These are phyloP conservation scores for Hipparchia sbordonii DNA, from an alignment of 2,888 invertebrate species.

Conservation along the genomic window DNA sequence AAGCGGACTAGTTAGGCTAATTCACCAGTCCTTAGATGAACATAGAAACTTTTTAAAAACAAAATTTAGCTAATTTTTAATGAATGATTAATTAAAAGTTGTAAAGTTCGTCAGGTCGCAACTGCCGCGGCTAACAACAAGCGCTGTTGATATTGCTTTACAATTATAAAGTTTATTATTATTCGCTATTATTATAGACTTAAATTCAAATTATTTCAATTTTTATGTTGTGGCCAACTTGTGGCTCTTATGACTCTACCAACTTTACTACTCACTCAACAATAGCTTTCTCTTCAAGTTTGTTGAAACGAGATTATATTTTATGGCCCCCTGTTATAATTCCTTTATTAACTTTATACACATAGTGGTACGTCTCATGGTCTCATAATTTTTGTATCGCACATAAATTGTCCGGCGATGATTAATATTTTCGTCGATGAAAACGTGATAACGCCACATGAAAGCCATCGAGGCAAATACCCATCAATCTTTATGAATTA, in stretches of 20 bases:
- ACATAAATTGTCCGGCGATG: conserved; percentile 7
- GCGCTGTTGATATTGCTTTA: too few species aligned
- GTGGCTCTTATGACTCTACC: too few species aligned
- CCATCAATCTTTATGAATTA: conserved; percentile 18
- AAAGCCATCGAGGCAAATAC: not conserved
- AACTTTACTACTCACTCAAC: too few species aligned
- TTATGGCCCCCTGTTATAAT: not conserved
- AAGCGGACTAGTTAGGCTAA: not conserved
- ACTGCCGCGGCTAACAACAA: too few species aligned
- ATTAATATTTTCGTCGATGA: conserved; percentile 15
- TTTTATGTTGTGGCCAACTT: too few species aligned
- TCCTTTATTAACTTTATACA: not conserved
- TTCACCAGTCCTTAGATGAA: not conserved
- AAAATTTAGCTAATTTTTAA: not conserved
- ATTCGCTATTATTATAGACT: too few species aligned
- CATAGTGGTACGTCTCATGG: not conserved
- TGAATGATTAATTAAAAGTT: not conserved
- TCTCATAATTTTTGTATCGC: not conserved
- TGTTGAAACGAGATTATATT: too few species aligned
- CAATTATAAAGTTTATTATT: too few species aligned
- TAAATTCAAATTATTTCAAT: too few species aligned
- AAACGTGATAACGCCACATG: conserved; percentile 12
- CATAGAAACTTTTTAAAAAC: not conserved
- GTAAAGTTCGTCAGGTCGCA: not conserved
- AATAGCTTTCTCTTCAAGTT: too few species aligned